phyloP scores from a whole-genome alignment of 2,113 vertebrate genomes.

The Gobius niger region DNA sequence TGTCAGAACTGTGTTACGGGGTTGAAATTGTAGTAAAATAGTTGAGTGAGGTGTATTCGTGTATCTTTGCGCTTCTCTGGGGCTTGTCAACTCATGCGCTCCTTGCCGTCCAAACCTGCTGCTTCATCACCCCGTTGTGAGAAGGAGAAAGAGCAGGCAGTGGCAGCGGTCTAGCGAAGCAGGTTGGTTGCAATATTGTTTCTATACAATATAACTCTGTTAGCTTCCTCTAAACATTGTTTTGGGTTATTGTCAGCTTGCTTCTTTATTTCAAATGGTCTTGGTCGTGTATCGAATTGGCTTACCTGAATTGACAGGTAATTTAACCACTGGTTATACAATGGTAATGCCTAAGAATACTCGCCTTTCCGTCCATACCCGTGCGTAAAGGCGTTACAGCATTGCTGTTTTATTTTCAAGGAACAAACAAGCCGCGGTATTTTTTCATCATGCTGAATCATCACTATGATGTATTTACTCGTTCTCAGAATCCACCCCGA shows the following conservation, averaged over 20 bases:
- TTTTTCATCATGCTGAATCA: slow-evolving; percentile 72
- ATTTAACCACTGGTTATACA: slow-evolving; percentile 57
- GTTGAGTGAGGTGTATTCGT: slow-evolving; percentile 12
- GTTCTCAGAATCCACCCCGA: slow-evolving; percentile 64
- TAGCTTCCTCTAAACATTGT: background rate
- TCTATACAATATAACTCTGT: slow-evolving; percentile 8
- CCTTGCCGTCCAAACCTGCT: slow-evolving; percentile 69
- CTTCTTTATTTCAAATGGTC: slow-evolving; percentile 19
- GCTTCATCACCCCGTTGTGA: slow-evolving; percentile 72
- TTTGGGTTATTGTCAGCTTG: slow-evolving; percentile 10
- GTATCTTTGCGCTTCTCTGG: slow-evolving; percentile 23
- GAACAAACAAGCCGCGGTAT: slow-evolving; percentile 40
- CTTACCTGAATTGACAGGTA: slow-evolving; percentile 67
- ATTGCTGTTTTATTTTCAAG: slow-evolving; percentile 24
- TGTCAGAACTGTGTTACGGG: slow-evolving; percentile 51
- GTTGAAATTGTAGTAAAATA: slow-evolving; percentile 17
- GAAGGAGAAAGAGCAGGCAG: slow-evolving; percentile 55
- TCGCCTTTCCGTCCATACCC: slow-evolving; percentile 40
- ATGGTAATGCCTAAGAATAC: slow-evolving; percentile 42
- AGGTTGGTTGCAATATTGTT: slow-evolving; percentile 61
- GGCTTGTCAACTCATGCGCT: slow-evolving; percentile 70
- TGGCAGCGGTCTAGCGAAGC: slow-evolving; percentile 62
- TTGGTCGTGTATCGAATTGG: slow-evolving; percentile 31
- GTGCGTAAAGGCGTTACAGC: slow-evolving; percentile 15
- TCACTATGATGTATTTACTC: slow-evolving; percentile 68